A percentile compares a stretch with the other conserved stretches of the same genome.
These are phyloP conservation scores for Cephalotes varians DNA, from an alignment of 2,888 invertebrate genomes.

Conservation along the genomic window DNA sequence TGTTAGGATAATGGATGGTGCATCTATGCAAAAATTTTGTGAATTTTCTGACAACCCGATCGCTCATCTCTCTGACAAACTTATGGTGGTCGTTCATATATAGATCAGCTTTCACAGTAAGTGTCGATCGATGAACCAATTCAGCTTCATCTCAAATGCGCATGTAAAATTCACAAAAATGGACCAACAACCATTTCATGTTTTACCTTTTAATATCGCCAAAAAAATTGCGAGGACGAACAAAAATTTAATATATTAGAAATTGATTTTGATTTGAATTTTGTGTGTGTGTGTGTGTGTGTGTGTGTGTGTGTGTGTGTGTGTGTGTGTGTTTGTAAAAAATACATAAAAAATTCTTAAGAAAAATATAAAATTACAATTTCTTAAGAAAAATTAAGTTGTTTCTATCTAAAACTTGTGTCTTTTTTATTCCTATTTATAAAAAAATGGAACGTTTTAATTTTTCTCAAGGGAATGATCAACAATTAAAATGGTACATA, in stretches of 20 bases:
- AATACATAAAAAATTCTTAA: too few species aligned
- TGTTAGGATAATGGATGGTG: not conserved
- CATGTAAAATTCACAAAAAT: not conserved
- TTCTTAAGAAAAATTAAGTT: not conserved
- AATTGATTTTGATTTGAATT: not conserved
- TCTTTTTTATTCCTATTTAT: not conserved
- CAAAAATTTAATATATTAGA: not conserved
- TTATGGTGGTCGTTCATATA: not conserved
- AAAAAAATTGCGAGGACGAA: not conserved
- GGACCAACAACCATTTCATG: not conserved
- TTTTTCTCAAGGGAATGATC: not conserved
- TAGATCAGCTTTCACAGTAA: not conserved
- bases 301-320: too few species aligned
- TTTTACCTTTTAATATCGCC: not conserved
- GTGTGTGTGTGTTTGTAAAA: too few species aligned
- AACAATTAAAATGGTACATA: not conserved
- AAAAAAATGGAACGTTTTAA: not conserved
- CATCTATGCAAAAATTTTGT: not conserved
- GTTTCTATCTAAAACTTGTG: not conserved
- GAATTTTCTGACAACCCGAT: not conserved
- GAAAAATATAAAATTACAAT: not conserved
- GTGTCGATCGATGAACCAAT: not conserved
- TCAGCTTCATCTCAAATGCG: not conserved
- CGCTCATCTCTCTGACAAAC: not conserved
- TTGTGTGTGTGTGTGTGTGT: too few species aligned